These are phyloP conservation scores for Merops nubicus DNA, from an alignment of 2,113 vertebrate species.

Conservation along the genomic window DNA sequence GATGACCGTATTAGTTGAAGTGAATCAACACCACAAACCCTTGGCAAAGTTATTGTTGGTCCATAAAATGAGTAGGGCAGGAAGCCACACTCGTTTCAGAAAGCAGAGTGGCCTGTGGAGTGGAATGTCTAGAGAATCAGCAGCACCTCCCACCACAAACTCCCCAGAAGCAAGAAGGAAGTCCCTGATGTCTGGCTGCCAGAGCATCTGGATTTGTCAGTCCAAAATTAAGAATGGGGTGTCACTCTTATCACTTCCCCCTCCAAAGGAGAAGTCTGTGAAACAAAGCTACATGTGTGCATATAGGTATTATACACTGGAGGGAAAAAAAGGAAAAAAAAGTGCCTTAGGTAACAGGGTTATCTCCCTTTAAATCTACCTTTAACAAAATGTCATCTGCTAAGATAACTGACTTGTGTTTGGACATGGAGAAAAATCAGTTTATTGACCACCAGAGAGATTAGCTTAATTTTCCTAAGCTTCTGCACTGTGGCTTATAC, in stretches of 20 bases:
- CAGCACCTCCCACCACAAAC: background rate
- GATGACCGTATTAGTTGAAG: background rate
- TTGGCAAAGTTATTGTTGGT: background rate
- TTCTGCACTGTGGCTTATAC: background rate
- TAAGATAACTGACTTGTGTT: background rate
- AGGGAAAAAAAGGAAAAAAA: accelerated
- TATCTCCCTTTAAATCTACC: background rate
- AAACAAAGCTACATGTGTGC: background rate
- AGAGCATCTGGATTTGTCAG: background rate
- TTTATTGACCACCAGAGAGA: background rate
- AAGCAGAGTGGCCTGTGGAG: background rate
- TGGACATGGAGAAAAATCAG: background rate
- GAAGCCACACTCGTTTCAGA: accelerated
- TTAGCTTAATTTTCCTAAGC: background rate
- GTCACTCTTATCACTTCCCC: background rate
- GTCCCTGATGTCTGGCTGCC: background rate
- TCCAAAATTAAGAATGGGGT: background rate
- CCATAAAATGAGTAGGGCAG: background rate
- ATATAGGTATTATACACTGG: background rate
- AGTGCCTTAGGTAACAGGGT: background rate
- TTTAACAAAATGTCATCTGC: background rate
- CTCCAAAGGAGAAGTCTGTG: background rate
- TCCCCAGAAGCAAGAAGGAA: background rate
- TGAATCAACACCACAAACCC: background rate
- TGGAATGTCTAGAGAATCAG: background rate